Conservation (phyloP, 2,113 vertebrate genomes). For the Caretta caretta region DNA sequence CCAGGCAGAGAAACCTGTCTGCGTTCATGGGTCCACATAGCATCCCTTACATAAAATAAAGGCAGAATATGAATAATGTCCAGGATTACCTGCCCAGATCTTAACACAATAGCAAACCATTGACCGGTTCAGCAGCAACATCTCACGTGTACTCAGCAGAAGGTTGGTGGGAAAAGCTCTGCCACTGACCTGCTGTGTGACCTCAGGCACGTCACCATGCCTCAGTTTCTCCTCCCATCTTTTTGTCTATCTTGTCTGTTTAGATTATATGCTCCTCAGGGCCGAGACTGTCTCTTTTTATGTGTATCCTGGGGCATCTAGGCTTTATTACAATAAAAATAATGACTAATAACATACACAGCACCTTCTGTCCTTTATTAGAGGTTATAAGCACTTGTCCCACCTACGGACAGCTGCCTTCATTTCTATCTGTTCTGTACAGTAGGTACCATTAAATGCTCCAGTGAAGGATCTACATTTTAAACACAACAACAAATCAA, state of each 20-base stretch:
- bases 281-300: neutral
- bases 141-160: neutral
- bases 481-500: neutral
- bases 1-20: too few species aligned
- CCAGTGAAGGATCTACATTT: neutral
- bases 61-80: neutral
- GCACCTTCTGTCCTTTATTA: neutral
- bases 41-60: too few species aligned
- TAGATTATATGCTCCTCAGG: neutral
- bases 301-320: neutral
- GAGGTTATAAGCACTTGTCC: neutral
- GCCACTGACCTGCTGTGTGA: neutral
- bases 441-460: neutral
- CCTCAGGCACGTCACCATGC: neutral
- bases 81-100: neutral
- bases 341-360: too few species aligned
- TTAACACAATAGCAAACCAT: neutral
- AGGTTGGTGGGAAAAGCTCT: neutral
- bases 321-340: neutral
- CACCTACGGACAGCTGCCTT: neutral
- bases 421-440: neutral
- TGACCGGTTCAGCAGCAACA: neutral
- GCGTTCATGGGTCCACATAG: too few species aligned
- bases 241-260: neutral
- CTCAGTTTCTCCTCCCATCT: rapidly evolving